phyloP scores from a whole-genome alignment of 2,888 invertebrate species.

The Stenolophus ochropezus region DNA sequence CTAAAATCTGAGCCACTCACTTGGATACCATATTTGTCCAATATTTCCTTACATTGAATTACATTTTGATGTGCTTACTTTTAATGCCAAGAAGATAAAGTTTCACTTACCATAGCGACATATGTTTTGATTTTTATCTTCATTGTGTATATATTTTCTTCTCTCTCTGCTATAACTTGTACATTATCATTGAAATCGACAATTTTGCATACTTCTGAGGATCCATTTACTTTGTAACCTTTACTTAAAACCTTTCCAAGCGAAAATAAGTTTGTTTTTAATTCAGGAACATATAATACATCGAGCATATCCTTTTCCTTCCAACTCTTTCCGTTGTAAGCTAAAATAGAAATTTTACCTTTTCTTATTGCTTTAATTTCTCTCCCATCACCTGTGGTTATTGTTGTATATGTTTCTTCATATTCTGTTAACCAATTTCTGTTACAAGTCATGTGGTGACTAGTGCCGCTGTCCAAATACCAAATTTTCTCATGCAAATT shows the following conservation, averaged over 20 bases:
- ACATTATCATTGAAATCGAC: not conserved
- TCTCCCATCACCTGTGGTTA: not conserved
- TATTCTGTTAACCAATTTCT: not conserved
- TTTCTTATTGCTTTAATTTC: not conserved
- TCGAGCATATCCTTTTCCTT: not conserved
- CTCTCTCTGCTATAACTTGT: not conserved
- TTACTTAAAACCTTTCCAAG: not conserved
- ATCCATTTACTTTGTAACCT: not conserved
- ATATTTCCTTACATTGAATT: too few species aligned
- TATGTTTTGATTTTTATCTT: too few species aligned
- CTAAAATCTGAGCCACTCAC: too few species aligned
- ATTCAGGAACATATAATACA: not conserved
- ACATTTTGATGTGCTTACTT: too few species aligned
- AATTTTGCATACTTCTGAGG: not conserved
- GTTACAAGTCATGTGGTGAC: constrained; percentile 49
- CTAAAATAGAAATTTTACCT: not conserved
- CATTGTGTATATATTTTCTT: too few species aligned
- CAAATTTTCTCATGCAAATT: constrained; percentile 27
- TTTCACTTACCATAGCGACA: too few species aligned
- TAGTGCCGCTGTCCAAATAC: constrained; percentile 63
- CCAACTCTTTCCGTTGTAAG: not conserved
- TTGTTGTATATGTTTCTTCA: not conserved
- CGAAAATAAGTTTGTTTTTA: not conserved
- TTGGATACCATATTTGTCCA: too few species aligned
- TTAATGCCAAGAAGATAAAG: too few species aligned